Evolutionary conservation across 2,113 vertebrate species (phyloP).

Genomic region (Petroica traversi): DNA sequence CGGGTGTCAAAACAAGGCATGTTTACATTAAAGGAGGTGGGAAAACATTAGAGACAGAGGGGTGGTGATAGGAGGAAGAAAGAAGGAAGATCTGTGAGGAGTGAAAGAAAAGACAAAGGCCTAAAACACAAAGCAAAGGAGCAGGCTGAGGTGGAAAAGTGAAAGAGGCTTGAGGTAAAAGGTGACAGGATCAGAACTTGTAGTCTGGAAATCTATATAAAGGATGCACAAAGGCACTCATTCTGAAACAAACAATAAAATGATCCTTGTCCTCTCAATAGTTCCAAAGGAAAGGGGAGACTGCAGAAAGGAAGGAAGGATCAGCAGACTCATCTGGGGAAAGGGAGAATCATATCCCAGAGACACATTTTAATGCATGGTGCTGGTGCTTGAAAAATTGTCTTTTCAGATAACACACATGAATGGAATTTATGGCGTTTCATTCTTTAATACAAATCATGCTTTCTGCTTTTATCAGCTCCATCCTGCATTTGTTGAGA

Average conservation of each 20-base stretch:
- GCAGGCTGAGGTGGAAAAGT: not conserved
- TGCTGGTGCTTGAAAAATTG: conserved; percentile 54
- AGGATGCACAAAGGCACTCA: not conserved
- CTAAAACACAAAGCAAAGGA: not conserved
- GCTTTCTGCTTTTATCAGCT: conserved; percentile 52
- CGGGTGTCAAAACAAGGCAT: not conserved
- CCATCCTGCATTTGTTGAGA: not conserved
- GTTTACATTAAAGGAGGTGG: not conserved
- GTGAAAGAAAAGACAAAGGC: conserved; percentile 14
- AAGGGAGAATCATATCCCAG: not conserved
- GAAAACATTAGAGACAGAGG: not conserved
- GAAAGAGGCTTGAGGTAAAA: conserved; percentile 19
- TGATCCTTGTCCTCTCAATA: not conserved
- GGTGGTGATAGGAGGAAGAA: not conserved
- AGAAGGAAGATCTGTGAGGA: conserved; percentile 7
- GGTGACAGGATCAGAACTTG: not conserved
- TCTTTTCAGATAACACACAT: conserved; percentile 54
- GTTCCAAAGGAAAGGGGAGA: not conserved
- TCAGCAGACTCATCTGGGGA: not conserved
- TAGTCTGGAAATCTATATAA: not conserved
- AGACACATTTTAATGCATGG: conserved; percentile 29
- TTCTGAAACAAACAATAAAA: not conserved
- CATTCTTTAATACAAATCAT: conserved; percentile 46
- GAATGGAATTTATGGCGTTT: conserved; percentile 55
- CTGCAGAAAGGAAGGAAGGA: not conserved